Base-by-base conservation (phyloP, 2,797 vertebrate genomes). In the Limosa lapponica region DNA sequence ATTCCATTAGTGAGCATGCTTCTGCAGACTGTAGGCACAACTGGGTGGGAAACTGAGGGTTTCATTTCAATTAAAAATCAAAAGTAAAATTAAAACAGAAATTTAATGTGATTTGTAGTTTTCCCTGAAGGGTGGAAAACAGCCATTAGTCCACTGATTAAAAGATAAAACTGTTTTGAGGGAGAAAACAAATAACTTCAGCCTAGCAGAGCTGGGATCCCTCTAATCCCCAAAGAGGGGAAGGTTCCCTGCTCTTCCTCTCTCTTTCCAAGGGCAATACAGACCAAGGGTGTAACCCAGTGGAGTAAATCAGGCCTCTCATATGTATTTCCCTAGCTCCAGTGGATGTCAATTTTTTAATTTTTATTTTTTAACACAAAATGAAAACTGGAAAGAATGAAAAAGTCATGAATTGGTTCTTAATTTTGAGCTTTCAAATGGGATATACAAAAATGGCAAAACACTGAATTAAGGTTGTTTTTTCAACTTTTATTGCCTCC, bases 21-120 rank as follows among this genome's bases (percentile, higher is more conserved):
- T 80, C 85, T 88, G 89, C 93, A 95, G 92, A 81, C 89, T 91
- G 84, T 69, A 96, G 90, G 54, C 23, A 59, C 20, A 58, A 43
- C 20, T 12, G 22, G 32, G 32, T 58, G 44, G 71, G 71, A 59
- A 85, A 67, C 13, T 4, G 18, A 39, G 27, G 39, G 14, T 2
- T 34, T 74, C 48, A 16, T 49, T 65, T 74, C 12, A 41, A 65
- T 73, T 73, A 39, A 39, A 55, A 73, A 73, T 28, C 22, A 55
- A 48, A 64, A 48, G 18, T 39, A 73, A 64, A 64, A 55, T 28
- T 48, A 48, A 55, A 57, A 24, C 41, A 57, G 28, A 46, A 84
- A 55, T 16, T 41, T 24, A 73, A 34, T 14, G 17, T 48, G 19
- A 36, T 46, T 55, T 55, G 18, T 28, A n/a, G 17, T 54, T 46